Evolutionary conservation across 2,888 invertebrate species (phyloP).

Genomic region (Nezara viridula): DNA sequence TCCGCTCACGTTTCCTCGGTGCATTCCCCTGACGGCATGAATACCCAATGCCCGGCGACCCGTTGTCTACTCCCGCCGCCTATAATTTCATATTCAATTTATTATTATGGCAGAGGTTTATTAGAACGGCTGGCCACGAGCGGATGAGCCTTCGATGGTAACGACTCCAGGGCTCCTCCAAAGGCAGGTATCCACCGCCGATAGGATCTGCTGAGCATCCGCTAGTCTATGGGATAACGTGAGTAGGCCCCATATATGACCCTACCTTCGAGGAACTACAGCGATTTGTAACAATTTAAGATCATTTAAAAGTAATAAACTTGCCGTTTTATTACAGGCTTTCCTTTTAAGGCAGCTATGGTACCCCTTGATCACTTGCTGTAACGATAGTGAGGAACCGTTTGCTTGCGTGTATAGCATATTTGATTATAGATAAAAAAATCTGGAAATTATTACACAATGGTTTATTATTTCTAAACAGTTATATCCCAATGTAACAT

Average conservation of each 20-base stretch:
- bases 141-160: constrained; percentile 7
- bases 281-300: constrained; percentile 12
- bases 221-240: background rate
- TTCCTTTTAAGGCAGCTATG: background rate
- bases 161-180: background rate
- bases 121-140: background rate
- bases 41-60: constrained; percentile 19
- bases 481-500: no score
- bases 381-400: background rate
- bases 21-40: constrained; percentile 38
- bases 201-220: background rate
- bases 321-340: background rate
- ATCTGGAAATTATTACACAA: no score
- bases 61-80: background rate
- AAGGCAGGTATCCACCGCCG: background rate
- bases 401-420: background rate
- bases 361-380: background rate
- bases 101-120: constrained; percentile 29
- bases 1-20: constrained; percentile 29
- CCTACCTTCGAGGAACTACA: background rate
- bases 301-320: background rate
- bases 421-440: background rate
- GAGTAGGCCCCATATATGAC: background rate
- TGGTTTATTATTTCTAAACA: no score
- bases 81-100: constrained; percentile 44